Conservation (phyloP, 2,888 invertebrate species). For the Euspilapteryx auroguttella region DNA sequence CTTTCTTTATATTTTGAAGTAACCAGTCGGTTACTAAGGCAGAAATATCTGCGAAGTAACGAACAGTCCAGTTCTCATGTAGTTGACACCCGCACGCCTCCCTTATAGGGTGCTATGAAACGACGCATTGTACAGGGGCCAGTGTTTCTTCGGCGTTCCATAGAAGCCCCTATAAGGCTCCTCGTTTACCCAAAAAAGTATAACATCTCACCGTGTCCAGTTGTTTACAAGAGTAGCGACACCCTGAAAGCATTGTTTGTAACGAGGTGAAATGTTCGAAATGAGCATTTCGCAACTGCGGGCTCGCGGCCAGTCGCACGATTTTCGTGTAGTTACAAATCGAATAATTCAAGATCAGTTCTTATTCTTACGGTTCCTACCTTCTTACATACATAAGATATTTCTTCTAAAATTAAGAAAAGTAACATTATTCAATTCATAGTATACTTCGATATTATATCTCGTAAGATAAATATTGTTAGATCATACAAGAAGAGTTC, state of each 20-base stretch:
- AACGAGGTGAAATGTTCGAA: constrained; percentile 45
- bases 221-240: constrained; percentile 53
- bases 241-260: constrained; percentile 49
- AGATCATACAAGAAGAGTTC: too few relatives aligned
- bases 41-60: constrained; percentile 4
- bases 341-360: too few relatives aligned
- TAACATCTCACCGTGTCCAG: constrained; percentile 45
- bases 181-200: constrained; percentile 57
- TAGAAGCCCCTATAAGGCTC: constrained; percentile 44
- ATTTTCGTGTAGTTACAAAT: too few relatives aligned
- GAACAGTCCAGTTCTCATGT: constrained; percentile 5
- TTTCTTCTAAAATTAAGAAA: too few relatives aligned
- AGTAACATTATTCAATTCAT: too few relatives aligned
- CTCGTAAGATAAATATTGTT: too few relatives aligned
- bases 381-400: too few relatives aligned
- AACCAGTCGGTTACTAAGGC: background rate
- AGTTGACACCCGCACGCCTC: constrained; percentile 11
- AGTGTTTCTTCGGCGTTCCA: constrained; percentile 49
- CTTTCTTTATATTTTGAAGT: background rate
- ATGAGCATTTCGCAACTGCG: constrained; percentile 53
- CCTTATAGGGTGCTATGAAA: constrained; percentile 40
- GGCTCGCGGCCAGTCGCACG: constrained; percentile 12
- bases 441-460: too few relatives aligned
- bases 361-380: too few relatives aligned
- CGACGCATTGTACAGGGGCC: constrained; percentile 40